Base-by-base conservation (phyloP, 2,797 vertebrate species). In the Clarias fuscus region DNA sequence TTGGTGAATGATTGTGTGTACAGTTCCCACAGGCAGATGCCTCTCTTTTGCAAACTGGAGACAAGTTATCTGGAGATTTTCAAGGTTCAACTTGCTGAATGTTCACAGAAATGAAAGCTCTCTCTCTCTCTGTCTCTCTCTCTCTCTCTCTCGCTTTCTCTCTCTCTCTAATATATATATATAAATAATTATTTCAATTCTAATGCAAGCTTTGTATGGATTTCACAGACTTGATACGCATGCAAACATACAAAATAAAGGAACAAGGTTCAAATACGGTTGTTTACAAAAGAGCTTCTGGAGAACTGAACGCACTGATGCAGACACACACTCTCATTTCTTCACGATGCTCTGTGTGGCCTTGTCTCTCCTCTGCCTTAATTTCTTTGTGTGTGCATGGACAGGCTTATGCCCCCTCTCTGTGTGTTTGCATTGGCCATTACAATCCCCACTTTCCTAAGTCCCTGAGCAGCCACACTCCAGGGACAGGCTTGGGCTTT, bases 401-500 rank as follows among this genome's bases (percentile, higher is more conserved):
- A 88, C 90, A 92, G 92, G 93, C 92, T 95, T 95, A 95, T 86
- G 73, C 90, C 89, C 92, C 91, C 91, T 92, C 92, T 96, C 93
- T 94, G 95, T 94, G 94, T 95, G 95, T 96, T 95, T 96, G 94
- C 94, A 92, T 92, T 96, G 94, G 93, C 91, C 94, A 91, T 87
- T 92, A 96, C 95, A 95, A 96, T 95, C 93, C 93, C 89, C 84
- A 91, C 95, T 94, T 82, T 94, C 95, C 94, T 93, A 94, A 94
- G 94, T 96, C 94, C 92, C 94, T 93, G 95, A 96, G 96, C 96
- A 90, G 92, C 92, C 91, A 92, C 94, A 96, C 96, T 96, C 97
- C 95, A 95, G 95, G 92, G 91, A n/a, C 93, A 95, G n/a, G n/a
- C n/a, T n/a, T n/a, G n/a, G n/a, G 96, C 95, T 96, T 97, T 96